Conservation (phyloP, 2,888 invertebrate genomes). For the Hoplodrina blanda region DNA sequence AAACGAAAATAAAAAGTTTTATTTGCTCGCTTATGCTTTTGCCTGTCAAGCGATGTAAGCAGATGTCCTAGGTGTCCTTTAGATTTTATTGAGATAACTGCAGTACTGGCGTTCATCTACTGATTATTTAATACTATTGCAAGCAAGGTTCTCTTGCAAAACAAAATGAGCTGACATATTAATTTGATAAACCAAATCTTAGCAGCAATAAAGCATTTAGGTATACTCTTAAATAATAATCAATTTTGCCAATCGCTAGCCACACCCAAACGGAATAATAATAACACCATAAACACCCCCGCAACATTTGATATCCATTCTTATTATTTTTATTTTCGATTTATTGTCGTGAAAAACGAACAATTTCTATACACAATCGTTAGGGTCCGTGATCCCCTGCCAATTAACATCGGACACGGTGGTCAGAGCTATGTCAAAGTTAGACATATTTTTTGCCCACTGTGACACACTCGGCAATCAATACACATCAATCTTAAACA, state of each 20-base stretch:
- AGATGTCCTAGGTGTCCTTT: constrained; percentile 14
- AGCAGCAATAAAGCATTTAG: constrained; percentile 13
- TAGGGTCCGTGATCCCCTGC: constrained; percentile 85
- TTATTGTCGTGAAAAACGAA: constrained; percentile 83
- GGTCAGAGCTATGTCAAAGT: constrained; percentile 86
- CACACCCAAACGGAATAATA: constrained; percentile 63
- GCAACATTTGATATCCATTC: constrained; percentile 77
- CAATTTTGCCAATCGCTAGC: constrained; percentile 34
- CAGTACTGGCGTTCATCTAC: neutral
- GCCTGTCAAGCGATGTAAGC: constrained; percentile 18
- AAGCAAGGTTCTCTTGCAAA: neutral
- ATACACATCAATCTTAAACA: constrained; percentile 59
- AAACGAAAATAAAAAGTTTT: constrained; percentile 57
- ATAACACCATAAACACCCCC: constrained; percentile 81
- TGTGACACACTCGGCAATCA: constrained; percentile 74
- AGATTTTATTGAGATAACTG: neutral
- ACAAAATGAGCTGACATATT: neutral
- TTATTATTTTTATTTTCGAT: constrained; percentile 85
- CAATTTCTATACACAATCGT: constrained; percentile 78
- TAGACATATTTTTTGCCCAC: constrained; percentile 80
- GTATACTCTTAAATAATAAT: constrained; percentile 42
- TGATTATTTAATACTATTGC: neutral
- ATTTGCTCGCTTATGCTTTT: constrained; percentile 38
- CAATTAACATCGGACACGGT: constrained; percentile 89
- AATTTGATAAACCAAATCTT: neutral